These are phyloP conservation scores for Hybognathus amarus DNA, from an alignment of 2,797 vertebrate genomes.

Conservation along the genomic window DNA sequence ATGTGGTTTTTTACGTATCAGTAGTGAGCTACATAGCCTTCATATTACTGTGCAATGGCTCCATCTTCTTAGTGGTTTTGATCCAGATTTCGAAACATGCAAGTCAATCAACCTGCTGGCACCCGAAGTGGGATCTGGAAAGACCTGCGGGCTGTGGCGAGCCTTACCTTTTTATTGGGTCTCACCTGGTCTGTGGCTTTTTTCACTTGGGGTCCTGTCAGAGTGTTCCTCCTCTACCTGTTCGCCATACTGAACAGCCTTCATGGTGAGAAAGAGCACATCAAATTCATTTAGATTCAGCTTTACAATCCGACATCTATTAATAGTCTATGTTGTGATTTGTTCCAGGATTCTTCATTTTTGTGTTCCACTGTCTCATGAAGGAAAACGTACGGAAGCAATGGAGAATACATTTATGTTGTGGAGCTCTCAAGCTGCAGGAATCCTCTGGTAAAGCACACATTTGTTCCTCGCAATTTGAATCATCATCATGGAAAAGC, in stretches of 20 bases:
- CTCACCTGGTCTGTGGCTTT: slow-evolving; percentile 88
- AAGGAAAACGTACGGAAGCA: slow-evolving; percentile 78
- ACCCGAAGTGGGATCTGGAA: slow-evolving; percentile 72
- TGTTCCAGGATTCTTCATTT: slow-evolving; percentile 76
- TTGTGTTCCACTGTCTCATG: slow-evolving; percentile 80
- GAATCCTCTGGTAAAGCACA: slow-evolving; percentile 71
- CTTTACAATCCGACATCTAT: neutral
- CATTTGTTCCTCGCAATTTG: neutral
- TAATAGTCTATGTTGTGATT: slow-evolving; percentile 1
- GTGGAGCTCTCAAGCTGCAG: slow-evolving; percentile 74
- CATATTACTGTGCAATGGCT: slow-evolving; percentile 82
- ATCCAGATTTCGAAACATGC: slow-evolving; percentile 84
- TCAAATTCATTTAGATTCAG: neutral
- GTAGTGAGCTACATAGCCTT: slow-evolving; percentile 84
- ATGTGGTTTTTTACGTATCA: slow-evolving; percentile 81
- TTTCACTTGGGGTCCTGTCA: slow-evolving; percentile 82
- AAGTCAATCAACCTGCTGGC: slow-evolving; percentile 75
- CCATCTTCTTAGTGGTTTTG: slow-evolving; percentile 86
- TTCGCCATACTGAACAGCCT: slow-evolving; percentile 88
- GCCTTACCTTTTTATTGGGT: slow-evolving; percentile 86
- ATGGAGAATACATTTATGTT: slow-evolving; percentile 76
- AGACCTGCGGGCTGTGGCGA: slow-evolving; percentile 83
- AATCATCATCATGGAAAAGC: neutral
- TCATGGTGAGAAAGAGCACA: slow-evolving; percentile 79
- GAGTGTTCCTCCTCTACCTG: slow-evolving; percentile 82